A percentile compares a stretch with the other conserved stretches of the same genome.
phyloP scores from a whole-genome alignment of 2,113 vertebrate species.

The Lepidothrix coronata region DNA sequence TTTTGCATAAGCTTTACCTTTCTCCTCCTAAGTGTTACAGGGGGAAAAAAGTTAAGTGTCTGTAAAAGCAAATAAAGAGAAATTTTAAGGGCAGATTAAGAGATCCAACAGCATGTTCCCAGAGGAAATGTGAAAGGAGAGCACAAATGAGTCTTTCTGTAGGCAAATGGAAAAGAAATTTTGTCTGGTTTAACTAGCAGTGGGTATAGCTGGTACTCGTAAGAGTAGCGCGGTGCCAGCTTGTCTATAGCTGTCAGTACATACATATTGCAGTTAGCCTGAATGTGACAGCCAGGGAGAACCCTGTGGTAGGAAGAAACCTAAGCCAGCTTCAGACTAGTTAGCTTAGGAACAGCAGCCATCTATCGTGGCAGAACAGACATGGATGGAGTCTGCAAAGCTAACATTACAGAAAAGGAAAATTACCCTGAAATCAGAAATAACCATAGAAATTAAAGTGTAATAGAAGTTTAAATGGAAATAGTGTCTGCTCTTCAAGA shows the following conservation, averaged over 20 bases:
- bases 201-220: constrained; percentile 9
- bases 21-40: constrained; percentile 24
- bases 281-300: constrained; percentile 39
- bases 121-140: neutral
- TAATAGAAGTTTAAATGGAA: neutral
- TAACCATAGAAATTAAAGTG: neutral
- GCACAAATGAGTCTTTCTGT: neutral
- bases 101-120: neutral
- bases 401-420: neutral
- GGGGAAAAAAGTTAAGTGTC: constrained; percentile 17
- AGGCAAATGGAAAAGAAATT: constrained; percentile 1
- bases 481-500: neutral
- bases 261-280: neutral
- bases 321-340: neutral
- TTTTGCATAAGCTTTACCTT: constrained; percentile 36
- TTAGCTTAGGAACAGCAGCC: neutral
- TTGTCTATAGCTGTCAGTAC: constrained; percentile 47
- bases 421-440: neutral
- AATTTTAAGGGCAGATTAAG: constrained; percentile 27
- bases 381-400: neutral
- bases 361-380: neutral
- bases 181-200: neutral
- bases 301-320: neutral
- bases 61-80: constrained; percentile 48
- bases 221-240: constrained; percentile 17